Conservation (phyloP, 2,888 invertebrate species). For the Dynastes grantii region DNA sequence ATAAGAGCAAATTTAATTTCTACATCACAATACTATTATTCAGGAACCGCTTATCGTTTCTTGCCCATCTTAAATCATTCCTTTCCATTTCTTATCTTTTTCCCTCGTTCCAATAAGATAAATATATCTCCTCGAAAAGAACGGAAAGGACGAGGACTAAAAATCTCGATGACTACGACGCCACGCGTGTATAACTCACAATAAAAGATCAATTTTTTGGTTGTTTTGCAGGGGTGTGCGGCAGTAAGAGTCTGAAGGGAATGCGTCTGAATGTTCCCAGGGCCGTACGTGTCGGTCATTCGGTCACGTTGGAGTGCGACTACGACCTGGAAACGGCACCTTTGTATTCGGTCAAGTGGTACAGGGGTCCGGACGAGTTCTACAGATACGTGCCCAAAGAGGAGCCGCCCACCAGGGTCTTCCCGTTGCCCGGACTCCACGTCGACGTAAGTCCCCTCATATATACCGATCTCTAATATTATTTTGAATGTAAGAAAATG, state of each 20-base stretch:
- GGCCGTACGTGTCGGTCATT: conserved; percentile 69
- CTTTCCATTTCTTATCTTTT: neutral
- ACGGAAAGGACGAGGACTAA: neutral
- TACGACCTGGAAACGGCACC: conserved; percentile 72
- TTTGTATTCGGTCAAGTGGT: conserved; percentile 86
- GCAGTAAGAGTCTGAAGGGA: conserved; percentile 65
- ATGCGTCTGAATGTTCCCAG: conserved; percentile 67
- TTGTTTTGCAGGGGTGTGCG: conserved; percentile 65
- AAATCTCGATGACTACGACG: neutral
- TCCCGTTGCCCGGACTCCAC: conserved; percentile 78
- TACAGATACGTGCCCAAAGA: conserved; percentile 84
- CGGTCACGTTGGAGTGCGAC: conserved; percentile 69
- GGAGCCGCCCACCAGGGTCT: conserved; percentile 80
- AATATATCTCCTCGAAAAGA: neutral
- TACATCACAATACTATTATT: no score
- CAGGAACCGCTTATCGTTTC: no score
- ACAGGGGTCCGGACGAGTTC: conserved; percentile 82
- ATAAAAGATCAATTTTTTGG: conserved; percentile 40
- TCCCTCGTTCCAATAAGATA: neutral
- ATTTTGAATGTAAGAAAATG: conserved; percentile 1
- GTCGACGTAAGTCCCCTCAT: conserved; percentile 78
- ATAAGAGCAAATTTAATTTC: no score
- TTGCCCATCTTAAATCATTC: no score
- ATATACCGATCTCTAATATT: conserved; percentile 4
- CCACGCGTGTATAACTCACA: conserved; percentile 22